These are phyloP conservation scores for Lordiphosa stackelbergi DNA, from an alignment of 1,140 invertebrate genomes.

Conservation along the genomic window DNA sequence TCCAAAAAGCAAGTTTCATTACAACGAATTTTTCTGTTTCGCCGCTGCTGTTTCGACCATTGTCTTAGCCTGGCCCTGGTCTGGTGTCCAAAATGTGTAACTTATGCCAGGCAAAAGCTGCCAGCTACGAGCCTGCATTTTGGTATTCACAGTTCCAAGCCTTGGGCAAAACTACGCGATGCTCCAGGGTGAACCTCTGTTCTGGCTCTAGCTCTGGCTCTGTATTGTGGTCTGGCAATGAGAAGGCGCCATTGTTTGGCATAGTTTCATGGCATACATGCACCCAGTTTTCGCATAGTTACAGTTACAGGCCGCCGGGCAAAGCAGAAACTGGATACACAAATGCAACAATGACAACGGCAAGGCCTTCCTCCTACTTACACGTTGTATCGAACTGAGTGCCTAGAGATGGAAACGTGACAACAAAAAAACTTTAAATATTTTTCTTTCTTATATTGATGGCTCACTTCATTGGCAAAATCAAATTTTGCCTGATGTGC, in stretches of 20 bases:
- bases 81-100: conserved; percentile 46
- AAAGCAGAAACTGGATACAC: conserved; percentile 54
- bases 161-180: not conserved
- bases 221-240: conserved; percentile 47
- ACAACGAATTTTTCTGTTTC: conserved; percentile 52
- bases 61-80: conserved; percentile 22
- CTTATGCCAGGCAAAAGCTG: conserved; percentile 60
- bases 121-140: conserved; percentile 49
- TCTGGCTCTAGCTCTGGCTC: conserved; percentile 14
- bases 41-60: conserved; percentile 1
- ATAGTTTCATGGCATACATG: conserved; percentile 46
- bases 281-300: conserved; percentile 52
- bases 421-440: not conserved
- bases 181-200: not conserved
- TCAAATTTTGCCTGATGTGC: no score
- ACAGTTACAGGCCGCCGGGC: conserved; percentile 54
- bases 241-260: conserved; percentile 68
- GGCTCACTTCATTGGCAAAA: no score
- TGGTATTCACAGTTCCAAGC: conserved; percentile 16
- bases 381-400: conserved; percentile 32
- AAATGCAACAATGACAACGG: conserved; percentile 46
- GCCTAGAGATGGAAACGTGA: conserved; percentile 35
- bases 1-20: conserved; percentile 59
- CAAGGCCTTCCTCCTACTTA: conserved; percentile 15
- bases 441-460: no score